A percentile compares a stretch with the other conserved stretches of the same genome.
Conservation (phyloP, 2,888 invertebrate species). For the Matsumyia berberina region DNA sequence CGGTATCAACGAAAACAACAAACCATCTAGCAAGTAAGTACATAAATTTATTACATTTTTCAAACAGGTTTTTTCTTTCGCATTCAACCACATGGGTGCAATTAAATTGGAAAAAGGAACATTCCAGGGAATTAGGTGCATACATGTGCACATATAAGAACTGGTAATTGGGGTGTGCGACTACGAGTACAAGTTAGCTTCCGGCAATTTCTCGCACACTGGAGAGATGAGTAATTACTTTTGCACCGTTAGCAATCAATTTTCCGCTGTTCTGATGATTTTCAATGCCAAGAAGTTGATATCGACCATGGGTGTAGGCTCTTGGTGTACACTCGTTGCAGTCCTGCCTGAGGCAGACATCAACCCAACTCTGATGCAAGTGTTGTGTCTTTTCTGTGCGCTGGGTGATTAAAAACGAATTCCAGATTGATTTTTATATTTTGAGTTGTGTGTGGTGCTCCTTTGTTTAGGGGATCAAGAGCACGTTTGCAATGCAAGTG, state of each 20-base stretch:
- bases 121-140: neutral
- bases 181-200: slow-evolving; percentile 7
- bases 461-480: slow-evolving; percentile 2
- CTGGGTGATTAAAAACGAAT: slow-evolving; percentile 6
- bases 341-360: neutral
- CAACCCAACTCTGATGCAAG: slow-evolving; percentile 11
- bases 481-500: slow-evolving; percentile 37
- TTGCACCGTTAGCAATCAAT: slow-evolving; percentile 45
- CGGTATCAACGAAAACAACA: slow-evolving; percentile 84
- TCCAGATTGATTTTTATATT: slow-evolving; percentile 6
- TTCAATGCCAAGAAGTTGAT: slow-evolving; percentile 31
- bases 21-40: slow-evolving; percentile 88
- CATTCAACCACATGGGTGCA: slow-evolving; percentile 25
- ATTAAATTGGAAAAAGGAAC: slow-evolving; percentile 1
- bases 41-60: slow-evolving; percentile 33
- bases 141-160: neutral
- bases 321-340: slow-evolving; percentile 9
- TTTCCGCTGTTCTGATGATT: slow-evolving; percentile 4
- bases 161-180: too few species aligned
- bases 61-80: slow-evolving; percentile 6
- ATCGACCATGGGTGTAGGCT: slow-evolving; percentile 16
- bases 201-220: slow-evolving; percentile 18
- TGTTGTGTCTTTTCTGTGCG: neutral
- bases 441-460: neutral
- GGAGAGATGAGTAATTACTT: slow-evolving; percentile 30